phyloP scores from a whole-genome alignment of 2,113 vertebrate species.

The Gopherus evgoodei region DNA sequence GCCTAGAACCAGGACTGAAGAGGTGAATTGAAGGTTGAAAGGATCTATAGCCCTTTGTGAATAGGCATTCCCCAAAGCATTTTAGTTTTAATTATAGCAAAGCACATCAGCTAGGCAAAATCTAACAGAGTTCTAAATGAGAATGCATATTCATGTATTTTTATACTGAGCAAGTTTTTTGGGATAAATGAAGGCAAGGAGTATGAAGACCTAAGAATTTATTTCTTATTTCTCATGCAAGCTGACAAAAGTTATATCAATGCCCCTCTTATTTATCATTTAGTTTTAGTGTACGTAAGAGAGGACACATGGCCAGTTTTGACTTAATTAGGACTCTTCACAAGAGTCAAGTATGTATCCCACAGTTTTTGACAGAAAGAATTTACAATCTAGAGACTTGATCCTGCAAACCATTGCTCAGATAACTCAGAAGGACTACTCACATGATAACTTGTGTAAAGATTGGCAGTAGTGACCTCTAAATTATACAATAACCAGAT shows the following conservation, averaged over 20 bases:
- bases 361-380: background rate
- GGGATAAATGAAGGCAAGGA: background rate
- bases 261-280: conserved; percentile 18
- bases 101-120: background rate
- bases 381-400: background rate
- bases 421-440: background rate
- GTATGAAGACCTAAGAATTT: background rate
- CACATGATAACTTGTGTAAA: background rate
- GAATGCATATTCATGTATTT: background rate
- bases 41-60: background rate
- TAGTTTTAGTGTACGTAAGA: background rate
- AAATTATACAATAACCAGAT: background rate
- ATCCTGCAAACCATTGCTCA: background rate
- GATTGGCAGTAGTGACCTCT: background rate
- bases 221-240: background rate
- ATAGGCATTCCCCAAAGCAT: background rate
- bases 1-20: background rate
- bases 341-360: background rate
- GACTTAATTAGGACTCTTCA: background rate
- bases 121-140: background rate
- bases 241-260: background rate
- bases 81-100: background rate
- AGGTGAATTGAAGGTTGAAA: background rate
- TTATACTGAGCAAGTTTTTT: background rate
- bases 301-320: background rate